Evolutionary conservation across 1,140 invertebrate species (phyloP).

Genomic region (Scaptomyza montana): DNA sequence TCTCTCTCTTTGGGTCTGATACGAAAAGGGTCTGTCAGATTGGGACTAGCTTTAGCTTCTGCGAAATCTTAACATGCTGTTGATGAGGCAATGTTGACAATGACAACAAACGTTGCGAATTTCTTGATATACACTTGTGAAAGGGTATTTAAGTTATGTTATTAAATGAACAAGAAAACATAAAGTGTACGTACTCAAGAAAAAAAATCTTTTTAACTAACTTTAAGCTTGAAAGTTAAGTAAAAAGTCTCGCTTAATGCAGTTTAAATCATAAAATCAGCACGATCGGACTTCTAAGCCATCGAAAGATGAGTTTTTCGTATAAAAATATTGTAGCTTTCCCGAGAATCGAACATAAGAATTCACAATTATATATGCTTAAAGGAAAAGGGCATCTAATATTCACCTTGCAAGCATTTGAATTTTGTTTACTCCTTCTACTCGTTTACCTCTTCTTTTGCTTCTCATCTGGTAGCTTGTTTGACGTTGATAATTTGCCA

Average conservation of each 20-base stretch:
- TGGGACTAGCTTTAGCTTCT: slow-evolving; percentile 68
- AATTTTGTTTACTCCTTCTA: neutral
- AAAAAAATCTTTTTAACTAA: no score
- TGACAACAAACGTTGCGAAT: slow-evolving; percentile 35
- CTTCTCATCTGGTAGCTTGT: slow-evolving; percentile 20
- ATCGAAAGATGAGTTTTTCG: no score
- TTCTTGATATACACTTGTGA: slow-evolving; percentile 17
- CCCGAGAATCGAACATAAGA: no score
- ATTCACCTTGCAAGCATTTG: neutral
- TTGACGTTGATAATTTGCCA: slow-evolving; percentile 71
- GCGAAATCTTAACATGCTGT: slow-evolving; percentile 46
- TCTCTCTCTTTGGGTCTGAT: slow-evolving; percentile 25
- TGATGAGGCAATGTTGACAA: slow-evolving; percentile 20
- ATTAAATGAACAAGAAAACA: no score
- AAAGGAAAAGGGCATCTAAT: neutral
- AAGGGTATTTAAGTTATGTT: neutral
- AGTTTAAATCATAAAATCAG: no score
- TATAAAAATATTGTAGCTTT: no score
- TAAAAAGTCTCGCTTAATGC: no score
- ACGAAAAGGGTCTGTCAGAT: slow-evolving; percentile 27
- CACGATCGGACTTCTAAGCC: no score
- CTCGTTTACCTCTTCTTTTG: neutral
- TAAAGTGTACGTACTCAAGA: no score
- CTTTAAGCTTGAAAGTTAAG: no score
- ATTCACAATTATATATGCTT: neutral